A percentile compares a stretch with the other conserved stretches of the same genome.
These are phyloP conservation scores for Malacosoma neustria DNA, from an alignment of 2,888 invertebrate genomes.

Conservation along the genomic window DNA sequence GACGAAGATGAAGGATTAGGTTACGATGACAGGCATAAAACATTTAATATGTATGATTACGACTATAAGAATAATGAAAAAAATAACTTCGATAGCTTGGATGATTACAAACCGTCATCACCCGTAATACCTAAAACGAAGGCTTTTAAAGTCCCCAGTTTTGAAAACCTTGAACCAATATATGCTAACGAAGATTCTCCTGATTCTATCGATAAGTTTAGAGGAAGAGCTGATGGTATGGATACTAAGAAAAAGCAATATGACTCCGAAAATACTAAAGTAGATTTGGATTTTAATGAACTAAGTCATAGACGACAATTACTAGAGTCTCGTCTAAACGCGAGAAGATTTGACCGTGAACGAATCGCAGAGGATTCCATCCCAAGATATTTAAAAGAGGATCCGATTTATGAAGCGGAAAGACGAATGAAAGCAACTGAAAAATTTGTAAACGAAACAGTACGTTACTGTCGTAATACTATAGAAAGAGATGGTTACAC, in stretches of 20 bases:
- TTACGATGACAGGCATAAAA: constrained; percentile 76
- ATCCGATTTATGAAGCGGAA: constrained; percentile 61
- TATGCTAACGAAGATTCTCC: constrained; percentile 56
- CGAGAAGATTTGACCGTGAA: constrained; percentile 66
- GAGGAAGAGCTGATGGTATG: constrained; percentile 81
- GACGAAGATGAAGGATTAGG: constrained; percentile 89
- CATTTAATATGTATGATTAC: constrained; percentile 48
- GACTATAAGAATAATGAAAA: constrained; percentile 66
- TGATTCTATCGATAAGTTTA: constrained; percentile 52
- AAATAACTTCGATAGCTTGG: constrained; percentile 51
- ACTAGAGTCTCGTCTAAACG: constrained; percentile 83
- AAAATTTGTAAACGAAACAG: constrained; percentile 73
- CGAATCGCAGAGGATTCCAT: constrained; percentile 49
- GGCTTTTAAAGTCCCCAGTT: constrained; percentile 72
- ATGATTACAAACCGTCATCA: constrained; percentile 66
- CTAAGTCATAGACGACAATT: constrained; percentile 83
- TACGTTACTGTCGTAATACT: constrained; percentile 72
- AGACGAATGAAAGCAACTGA: constrained; percentile 68
- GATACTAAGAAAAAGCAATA: constrained; percentile 73
- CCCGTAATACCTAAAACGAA: constrained; percentile 79
- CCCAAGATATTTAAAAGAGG: constrained; percentile 62
- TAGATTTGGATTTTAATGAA: constrained; percentile 71
- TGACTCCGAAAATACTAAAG: constrained; percentile 45
- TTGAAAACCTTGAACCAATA: constrained; percentile 66
- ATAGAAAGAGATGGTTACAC: constrained; percentile 72